phyloP scores from a whole-genome alignment of 2,888 invertebrate species.

The Nomada fucata region DNA sequence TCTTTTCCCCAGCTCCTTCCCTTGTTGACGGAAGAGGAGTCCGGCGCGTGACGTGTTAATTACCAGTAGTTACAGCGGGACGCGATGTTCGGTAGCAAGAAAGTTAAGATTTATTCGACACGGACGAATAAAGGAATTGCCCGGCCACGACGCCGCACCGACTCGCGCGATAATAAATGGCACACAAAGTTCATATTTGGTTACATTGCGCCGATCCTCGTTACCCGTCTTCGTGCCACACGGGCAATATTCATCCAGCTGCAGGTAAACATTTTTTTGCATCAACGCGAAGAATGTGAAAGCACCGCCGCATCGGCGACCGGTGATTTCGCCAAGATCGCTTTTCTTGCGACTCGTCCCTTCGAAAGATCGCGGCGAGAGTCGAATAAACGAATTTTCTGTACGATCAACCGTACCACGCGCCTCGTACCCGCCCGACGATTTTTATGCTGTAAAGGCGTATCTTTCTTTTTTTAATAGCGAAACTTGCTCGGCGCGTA shows the following conservation, averaged over 20 bases:
- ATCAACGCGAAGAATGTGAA: conserved; percentile 51
- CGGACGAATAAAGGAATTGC: background rate
- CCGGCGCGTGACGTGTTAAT: conserved; percentile 4
- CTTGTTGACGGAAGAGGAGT: conserved; percentile 3
- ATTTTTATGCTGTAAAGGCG: background rate
- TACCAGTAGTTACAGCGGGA: background rate
- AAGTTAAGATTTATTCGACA: conserved; percentile 12
- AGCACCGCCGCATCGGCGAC: conserved; percentile 36
- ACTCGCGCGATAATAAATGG: conserved; percentile 15
- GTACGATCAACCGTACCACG: conserved; percentile 3
- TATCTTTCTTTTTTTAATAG: background rate
- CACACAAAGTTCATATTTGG: conserved; percentile 20
- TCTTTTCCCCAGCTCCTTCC: background rate
- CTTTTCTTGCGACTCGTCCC: conserved; percentile 29
- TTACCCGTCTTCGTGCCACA: conserved; percentile 13
- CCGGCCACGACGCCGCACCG: background rate
- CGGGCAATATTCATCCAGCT: conserved; percentile 49
- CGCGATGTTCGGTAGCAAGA: background rate
- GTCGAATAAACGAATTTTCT: background rate
- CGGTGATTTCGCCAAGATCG: conserved; percentile 54
- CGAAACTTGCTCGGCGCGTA: too few relatives aligned
- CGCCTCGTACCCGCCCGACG: background rate
- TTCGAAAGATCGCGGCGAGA: conserved; percentile 22
- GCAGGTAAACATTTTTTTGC: conserved; percentile 48
- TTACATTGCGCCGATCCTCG: conserved; percentile 22